phyloP scores from a whole-genome alignment of 2,797 vertebrate genomes.

The Ptychobarbus kaznakovi region DNA sequence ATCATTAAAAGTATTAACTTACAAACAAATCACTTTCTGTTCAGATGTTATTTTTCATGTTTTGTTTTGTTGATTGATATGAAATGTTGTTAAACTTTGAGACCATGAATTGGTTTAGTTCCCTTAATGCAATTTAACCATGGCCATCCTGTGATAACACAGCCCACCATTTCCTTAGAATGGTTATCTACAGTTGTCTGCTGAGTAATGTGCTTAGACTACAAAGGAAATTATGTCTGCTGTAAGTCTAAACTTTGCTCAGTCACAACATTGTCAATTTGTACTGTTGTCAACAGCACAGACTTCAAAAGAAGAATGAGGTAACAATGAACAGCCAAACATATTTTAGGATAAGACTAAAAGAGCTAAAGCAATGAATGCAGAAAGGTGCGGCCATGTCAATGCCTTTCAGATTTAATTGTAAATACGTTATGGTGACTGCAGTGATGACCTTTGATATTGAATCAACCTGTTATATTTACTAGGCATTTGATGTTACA shows the following conservation, averaged over 20 bases:
- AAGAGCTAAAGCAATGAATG: background rate
- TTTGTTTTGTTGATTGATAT: constrained; percentile 1
- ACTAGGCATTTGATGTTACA: constrained; percentile 23
- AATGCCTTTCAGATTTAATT: constrained; percentile 6
- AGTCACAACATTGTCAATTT: constrained; percentile 30
- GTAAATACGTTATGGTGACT: constrained; percentile 4
- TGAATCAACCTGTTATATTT: background rate
- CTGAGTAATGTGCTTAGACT: constrained; percentile 47
- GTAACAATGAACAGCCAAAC: constrained; percentile 25
- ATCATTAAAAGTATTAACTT: background rate
- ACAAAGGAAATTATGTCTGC: constrained; percentile 57
- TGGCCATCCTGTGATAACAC: constrained; percentile 38
- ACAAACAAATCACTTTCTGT: background rate
- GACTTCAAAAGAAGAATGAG: constrained; percentile 33
- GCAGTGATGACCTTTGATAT: background rate
- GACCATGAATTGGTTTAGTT: constrained; percentile 1
- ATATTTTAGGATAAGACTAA: constrained; percentile 12
- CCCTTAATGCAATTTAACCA: constrained; percentile 54
- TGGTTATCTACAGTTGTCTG: constrained; percentile 65
- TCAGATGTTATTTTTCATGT: background rate
- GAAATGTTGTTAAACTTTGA: constrained; percentile 4
- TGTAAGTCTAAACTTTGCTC: constrained; percentile 25
- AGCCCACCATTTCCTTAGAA: constrained; percentile 61
- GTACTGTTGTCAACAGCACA: constrained; percentile 33
- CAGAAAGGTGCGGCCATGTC: background rate